Percentiles rank a stretch among this genome's conserved stretches.
Evolutionary conservation across 53 echinoderm and acorn worm species (phyloP).

Genomic region (Antedon mediterranea): DNA sequence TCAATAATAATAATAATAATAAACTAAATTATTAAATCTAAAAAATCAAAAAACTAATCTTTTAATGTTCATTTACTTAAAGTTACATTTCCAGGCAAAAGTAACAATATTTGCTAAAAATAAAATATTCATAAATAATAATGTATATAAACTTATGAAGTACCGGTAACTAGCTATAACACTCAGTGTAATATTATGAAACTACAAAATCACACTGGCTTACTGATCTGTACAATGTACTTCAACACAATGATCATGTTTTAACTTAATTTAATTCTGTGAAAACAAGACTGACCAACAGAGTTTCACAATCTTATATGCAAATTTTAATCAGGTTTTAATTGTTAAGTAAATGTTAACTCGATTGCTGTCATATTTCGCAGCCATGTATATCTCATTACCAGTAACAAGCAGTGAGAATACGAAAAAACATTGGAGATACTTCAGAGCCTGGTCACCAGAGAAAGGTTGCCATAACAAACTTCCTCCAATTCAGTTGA

Average conservation of each 20-base stretch:
- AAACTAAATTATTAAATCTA: no score
- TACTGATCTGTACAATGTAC: no score
- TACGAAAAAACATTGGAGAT: neutral
- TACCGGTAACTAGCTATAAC: no score
- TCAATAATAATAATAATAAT: no score
- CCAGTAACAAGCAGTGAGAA: neutral
- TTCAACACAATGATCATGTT: neutral
- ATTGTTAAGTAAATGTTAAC: neutral
- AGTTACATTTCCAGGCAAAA: no score
- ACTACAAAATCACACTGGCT: no score
- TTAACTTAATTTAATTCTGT: neutral
- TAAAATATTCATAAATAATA: no score
- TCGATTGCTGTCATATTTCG: neutral
- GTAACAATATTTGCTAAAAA: no score
- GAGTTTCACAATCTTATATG: neutral
- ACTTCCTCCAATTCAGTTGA: neutral
- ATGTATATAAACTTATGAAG: no score
- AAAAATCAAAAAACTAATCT: no score
- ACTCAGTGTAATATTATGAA: no score
- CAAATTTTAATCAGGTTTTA: neutral
- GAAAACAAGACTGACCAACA: neutral
- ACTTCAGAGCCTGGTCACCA: neutral
- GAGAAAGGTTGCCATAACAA: neutral
- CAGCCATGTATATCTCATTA: neutral
- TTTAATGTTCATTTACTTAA: no score